Evolutionary conservation across 2,888 invertebrate genomes (phyloP), one percentile per base, ranked within the genome.

Genomic region (Drosophila affinis): DNA sequence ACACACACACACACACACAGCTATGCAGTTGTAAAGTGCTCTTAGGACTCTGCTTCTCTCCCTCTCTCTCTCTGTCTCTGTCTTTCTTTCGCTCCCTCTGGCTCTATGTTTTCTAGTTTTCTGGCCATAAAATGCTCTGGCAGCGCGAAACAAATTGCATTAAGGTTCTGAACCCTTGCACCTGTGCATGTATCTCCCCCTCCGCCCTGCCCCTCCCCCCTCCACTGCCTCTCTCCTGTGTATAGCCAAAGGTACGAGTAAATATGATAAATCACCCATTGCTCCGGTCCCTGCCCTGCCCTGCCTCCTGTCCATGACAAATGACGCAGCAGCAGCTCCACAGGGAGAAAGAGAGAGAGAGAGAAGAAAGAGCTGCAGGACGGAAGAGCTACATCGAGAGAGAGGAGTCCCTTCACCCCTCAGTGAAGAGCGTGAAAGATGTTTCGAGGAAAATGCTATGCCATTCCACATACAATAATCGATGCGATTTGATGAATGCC

Each of bases 401-500:
- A 39, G 14, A 39, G 39, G 14, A 39, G 39, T 9, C 9, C 27
- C 27, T 7, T n/a, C n/a, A n/a, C 27, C 27, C 27, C 27, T 27
- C 2, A 21, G 21, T 29, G n/a, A 3, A 14, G 7, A 39, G n/a
- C 39, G 21, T 48, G 10, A 69, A 75, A 71, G 71, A 77, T 72
- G 77, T 57, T 72, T 67, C 81, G 48, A 57, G 12, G 9, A 21
- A 24, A 12, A 34, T 53, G 17, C 32, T 52, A 14, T 18, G 76
- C 79, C 82, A 49, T 46, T 64, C 58, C 54, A 63, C 54, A 72
- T 58, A 81, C 78, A 80, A 88, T 87, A 85, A 88, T 85, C 84
- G 87, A 85, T 88, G 76, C 87, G 87, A 88, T 88, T 87, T 85
- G 89, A 85, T 83, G 87, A 81, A 86, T 72, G 74, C 75, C 67